These are phyloP conservation scores for Lucinisca nassula DNA, from an alignment of 2,888 invertebrate species.

Conservation along the genomic window DNA sequence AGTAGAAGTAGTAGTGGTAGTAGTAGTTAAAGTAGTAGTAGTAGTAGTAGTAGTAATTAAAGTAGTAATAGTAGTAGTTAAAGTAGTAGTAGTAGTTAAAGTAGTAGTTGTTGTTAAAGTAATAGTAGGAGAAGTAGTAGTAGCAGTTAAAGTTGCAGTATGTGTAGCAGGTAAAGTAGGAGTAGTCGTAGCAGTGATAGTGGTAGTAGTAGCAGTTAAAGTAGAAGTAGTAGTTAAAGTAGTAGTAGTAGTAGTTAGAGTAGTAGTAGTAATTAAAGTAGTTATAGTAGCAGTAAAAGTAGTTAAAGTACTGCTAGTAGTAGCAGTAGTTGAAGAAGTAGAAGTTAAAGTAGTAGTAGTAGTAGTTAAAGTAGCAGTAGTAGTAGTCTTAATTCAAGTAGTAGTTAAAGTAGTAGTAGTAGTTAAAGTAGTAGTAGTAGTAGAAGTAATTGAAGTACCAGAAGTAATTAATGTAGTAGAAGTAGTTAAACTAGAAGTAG, in stretches of 20 bases:
- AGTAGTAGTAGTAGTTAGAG: no score
- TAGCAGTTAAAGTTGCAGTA: neutral
- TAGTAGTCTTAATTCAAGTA: no score
- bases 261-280: no score
- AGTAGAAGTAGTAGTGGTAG: neutral
- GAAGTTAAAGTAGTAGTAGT: no score
- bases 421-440: neutral
- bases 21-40: neutral
- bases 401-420: neutral
- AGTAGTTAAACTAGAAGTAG: neutral
- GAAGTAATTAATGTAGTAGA: neutral
- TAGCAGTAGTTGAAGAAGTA: no score
- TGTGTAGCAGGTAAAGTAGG: neutral
- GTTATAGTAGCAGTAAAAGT: no score
- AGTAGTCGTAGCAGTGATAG: neutral
- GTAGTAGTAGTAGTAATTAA: neutral
- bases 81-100: neutral
- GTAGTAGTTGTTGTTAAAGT: conserved; percentile 26
- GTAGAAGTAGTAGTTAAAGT: neutral
- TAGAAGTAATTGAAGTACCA: no score
- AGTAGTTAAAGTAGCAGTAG: no score
- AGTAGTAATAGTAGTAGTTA: neutral
- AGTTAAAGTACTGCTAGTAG: neutral
- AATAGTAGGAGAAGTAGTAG: no score
- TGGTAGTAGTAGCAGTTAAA: neutral